Conservation (phyloP, 2,113 vertebrate genomes). For the Campylomormyrus numenius region DNA sequence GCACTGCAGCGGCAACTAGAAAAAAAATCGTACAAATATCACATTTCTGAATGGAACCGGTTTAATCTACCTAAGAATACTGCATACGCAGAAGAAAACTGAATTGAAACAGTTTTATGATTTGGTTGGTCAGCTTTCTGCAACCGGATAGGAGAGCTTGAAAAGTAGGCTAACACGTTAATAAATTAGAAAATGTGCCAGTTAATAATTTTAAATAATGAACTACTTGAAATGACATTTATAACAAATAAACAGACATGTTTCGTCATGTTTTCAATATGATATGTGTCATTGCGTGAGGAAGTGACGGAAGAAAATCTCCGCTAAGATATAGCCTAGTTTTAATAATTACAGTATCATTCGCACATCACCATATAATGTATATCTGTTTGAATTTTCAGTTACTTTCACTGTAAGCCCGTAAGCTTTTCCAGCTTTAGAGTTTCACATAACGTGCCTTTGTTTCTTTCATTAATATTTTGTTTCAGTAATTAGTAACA, state of each 20-base stretch:
- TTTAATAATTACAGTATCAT: background rate
- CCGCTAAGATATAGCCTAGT: background rate
- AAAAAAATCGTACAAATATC: background rate
- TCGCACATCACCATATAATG: background rate
- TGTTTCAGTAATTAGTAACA: background rate
- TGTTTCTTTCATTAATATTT: background rate
- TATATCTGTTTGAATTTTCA: background rate
- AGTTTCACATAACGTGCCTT: background rate
- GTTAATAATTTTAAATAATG: background rate
- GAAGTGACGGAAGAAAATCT: background rate
- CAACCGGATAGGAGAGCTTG: background rate
- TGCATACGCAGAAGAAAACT: background rate
- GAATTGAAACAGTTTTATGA: background rate
- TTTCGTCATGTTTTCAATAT: background rate
- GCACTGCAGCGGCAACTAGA: background rate
- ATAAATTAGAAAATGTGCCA: background rate
- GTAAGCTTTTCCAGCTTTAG: background rate
- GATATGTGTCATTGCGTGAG: background rate
- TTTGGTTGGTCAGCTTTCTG: background rate
- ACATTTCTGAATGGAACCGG: background rate
- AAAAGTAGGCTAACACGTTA: background rate
- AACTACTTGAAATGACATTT: background rate
- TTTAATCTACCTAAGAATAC: background rate
- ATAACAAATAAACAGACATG: background rate
- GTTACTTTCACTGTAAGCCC: background rate